Base-by-base conservation (phyloP, 2,113 vertebrate genomes). In the Chloropsis hardwickii region DNA sequence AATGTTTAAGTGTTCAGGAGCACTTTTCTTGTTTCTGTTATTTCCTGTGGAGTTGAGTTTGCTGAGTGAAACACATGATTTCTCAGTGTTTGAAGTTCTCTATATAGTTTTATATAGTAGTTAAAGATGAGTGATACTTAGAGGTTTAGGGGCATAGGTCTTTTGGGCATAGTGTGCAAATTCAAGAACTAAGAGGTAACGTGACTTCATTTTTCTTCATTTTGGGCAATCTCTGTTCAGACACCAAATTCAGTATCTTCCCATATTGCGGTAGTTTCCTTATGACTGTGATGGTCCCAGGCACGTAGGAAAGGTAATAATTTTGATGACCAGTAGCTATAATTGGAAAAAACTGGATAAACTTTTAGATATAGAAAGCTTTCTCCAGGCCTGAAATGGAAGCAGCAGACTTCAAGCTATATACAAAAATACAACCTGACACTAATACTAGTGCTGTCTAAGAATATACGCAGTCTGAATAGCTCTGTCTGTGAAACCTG, bases 191-290 rank as follows among this genome's bases (percentile, higher is more conserved):
- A 69, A 82, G 58, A 45, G 35, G 7, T 88, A 57, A 90, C 29
- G 5, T 57, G 37, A 61, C 23, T 82, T 85, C 15, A 39, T 96
- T 96, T 93, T 90, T 93, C 65, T 91, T 93, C n/a, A 67, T 88
- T 90, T 76, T 69, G 66, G 31, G 45, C 33, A 88, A 18, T 82
- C 40, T 94, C 20, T 29, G 35, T 61, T 80, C 47, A 86, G 62
- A 61, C 12, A 54, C 33, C 14, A 58, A 86, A 85, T 86, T 82
- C 79, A 69, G 20, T 57, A 40, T 64, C 44, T 87, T 85, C n/a
- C 19, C 8, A 20, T 90, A 40, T 80, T 82, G 66, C 2, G 3
- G 11, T 29, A 54, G 50, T 80, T 92, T 90, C 12, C 67, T 80
- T 65, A 42, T 0, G 6, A 33, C 62, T 81, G 40, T 27, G 16